A percentile compares a stretch with the other conserved stretches of the same genome.
Conservation (phyloP, 2,888 invertebrate species). For the Meteorus colon region DNA sequence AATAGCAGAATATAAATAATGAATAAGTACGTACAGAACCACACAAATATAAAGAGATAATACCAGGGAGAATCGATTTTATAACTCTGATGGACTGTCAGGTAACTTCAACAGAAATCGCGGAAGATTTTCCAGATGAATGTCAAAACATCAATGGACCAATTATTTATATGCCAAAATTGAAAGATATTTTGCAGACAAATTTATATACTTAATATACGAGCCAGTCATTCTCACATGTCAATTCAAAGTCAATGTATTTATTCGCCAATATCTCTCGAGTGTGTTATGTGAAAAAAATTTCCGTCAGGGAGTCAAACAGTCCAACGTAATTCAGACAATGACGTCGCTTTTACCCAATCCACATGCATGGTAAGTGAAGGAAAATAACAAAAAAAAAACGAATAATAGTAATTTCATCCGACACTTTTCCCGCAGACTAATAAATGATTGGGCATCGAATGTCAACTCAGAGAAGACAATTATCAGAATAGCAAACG, state of each 20-base stretch:
- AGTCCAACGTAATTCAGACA: conserved; percentile 20
- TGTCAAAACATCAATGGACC: no score
- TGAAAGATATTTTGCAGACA: no score
- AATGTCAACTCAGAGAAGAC: conserved; percentile 30
- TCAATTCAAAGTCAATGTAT: background rate
- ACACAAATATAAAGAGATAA: no score
- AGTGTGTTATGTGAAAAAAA: background rate
- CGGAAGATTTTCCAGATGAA: no score
- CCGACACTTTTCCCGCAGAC: conserved; percentile 23
- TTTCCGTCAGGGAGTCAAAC: background rate
- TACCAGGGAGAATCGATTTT: no score
- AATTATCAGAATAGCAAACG: conserved; percentile 29
- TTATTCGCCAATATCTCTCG: background rate
- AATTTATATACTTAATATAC: no score
- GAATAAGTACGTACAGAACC: no score
- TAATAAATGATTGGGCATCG: conserved; percentile 49
- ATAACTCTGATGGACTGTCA: no score
- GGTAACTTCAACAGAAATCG: no score
- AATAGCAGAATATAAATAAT: no score
- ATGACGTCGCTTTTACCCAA: background rate
- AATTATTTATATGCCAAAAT: no score
- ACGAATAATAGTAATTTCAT: conserved; percentile 20
- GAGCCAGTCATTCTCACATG: background rate
- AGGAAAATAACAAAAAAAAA: conserved; percentile 18
- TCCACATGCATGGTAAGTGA: background rate